Conservation (phyloP, 2,113 vertebrate genomes). For the Gavia stellata region DNA sequence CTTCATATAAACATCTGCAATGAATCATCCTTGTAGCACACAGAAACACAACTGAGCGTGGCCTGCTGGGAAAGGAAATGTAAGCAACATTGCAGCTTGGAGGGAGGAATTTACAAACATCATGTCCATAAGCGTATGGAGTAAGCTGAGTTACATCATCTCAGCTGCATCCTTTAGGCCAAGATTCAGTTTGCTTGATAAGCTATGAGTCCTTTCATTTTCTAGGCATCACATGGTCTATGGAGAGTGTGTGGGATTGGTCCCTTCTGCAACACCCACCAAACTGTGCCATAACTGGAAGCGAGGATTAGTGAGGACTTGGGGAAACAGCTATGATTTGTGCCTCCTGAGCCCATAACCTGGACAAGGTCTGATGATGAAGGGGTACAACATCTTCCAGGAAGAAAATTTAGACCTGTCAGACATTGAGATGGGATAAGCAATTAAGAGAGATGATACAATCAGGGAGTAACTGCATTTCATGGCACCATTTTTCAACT, state of each 20-base stretch:
- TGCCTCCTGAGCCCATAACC: background rate
- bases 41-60: background rate
- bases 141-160: background rate
- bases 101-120: background rate
- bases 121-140: background rate
- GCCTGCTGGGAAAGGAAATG: background rate
- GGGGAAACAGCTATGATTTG: background rate
- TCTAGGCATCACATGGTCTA: background rate
- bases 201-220: background rate
- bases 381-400: background rate
- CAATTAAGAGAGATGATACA: background rate
- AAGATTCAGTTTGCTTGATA: rapidly evolving
- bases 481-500: background rate
- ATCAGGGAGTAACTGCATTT: background rate
- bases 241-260: background rate
- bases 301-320: background rate
- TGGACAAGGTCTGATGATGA: background rate
- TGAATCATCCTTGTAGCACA: background rate
- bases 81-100: background rate
- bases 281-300: background rate
- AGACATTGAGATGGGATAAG: background rate
- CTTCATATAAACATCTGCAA: background rate
- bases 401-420: background rate
- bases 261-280: background rate
- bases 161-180: background rate